Evolutionary conservation across 1,140 invertebrate species (phyloP).

Genomic region (Aphelenchoides besseyi): DNA sequence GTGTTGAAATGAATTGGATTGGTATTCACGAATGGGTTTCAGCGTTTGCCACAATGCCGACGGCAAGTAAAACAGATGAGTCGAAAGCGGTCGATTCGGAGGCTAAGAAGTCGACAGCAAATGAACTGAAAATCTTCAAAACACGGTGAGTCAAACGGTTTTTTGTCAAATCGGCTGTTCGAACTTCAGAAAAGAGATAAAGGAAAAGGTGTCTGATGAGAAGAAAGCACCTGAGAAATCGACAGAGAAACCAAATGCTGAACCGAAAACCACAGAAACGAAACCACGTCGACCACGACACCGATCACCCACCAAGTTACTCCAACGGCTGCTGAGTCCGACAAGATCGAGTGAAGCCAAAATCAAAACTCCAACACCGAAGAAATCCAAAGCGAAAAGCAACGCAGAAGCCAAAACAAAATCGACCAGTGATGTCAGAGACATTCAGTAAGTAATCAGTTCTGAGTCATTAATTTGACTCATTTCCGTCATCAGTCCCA

Average conservation of each 20-base stretch:
- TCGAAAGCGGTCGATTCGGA: background rate
- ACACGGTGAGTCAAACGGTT: background rate
- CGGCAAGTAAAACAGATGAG: too few relatives aligned
- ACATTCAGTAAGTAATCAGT: conserved; percentile 1
- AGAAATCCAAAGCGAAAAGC: background rate
- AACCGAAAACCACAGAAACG: conserved; percentile 1
- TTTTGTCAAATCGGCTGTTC: too few relatives aligned
- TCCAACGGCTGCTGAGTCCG: conserved; percentile 2
- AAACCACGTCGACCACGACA: background rate
- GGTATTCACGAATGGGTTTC: background rate
- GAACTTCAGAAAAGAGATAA: background rate
- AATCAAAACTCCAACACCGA: background rate
- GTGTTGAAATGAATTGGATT: conserved; percentile 11
- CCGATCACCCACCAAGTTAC: conserved; percentile 5
- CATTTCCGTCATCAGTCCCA: background rate
- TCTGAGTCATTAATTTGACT: background rate
- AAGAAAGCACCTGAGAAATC: background rate
- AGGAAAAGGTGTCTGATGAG: background rate
- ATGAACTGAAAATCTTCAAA: conserved; percentile 13
- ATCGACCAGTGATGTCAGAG: background rate
- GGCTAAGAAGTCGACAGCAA: background rate
- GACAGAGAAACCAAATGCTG: background rate
- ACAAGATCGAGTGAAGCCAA: background rate
- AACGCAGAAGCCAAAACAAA: background rate
- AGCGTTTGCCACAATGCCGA: background rate